A percentile compares a stretch with the other conserved stretches of the same genome.
These are phyloP conservation scores for Heliothis peltigera DNA, from an alignment of 2,888 invertebrate genomes.

Conservation along the genomic window DNA sequence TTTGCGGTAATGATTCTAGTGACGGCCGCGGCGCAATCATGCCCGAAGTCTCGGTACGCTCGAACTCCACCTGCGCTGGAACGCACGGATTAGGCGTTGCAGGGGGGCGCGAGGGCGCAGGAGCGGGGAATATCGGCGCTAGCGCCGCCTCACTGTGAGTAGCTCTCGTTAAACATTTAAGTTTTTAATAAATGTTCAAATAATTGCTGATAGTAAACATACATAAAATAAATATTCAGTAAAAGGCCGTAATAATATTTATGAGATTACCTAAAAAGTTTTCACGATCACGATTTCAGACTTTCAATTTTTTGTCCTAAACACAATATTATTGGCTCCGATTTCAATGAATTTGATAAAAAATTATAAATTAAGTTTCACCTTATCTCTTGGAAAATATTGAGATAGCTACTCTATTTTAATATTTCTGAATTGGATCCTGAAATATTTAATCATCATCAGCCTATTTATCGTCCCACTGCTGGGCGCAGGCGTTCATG, in stretches of 20 bases:
- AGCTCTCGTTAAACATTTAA: conserved; percentile 1
- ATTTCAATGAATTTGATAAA: too few species aligned
- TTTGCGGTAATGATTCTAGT: not conserved
- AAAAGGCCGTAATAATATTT: not conserved
- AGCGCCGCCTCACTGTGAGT: not conserved
- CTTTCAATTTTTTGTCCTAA: too few species aligned
- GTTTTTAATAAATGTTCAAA: not conserved
- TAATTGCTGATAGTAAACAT: too few species aligned
- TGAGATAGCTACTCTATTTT: too few species aligned
- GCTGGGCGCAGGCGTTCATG: too few species aligned
- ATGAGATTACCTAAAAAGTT: not conserved
- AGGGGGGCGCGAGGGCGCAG: not conserved
- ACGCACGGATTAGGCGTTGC: not conserved
- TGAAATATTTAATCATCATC: too few species aligned
- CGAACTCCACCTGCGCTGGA: not conserved
- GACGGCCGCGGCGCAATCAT: not conserved
- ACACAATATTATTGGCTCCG: too few species aligned
- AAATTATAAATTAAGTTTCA: too few species aligned
- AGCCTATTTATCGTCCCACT: too few species aligned
- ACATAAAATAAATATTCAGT: not conserved
- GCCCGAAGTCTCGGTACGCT: not conserved
- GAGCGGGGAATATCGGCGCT: conserved; percentile 1
- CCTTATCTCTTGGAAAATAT: too few species aligned
- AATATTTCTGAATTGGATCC: too few species aligned
- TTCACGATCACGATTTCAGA: not conserved